phyloP scores from a whole-genome alignment of 2,888 invertebrate genomes.

The Acleris sparsana region DNA sequence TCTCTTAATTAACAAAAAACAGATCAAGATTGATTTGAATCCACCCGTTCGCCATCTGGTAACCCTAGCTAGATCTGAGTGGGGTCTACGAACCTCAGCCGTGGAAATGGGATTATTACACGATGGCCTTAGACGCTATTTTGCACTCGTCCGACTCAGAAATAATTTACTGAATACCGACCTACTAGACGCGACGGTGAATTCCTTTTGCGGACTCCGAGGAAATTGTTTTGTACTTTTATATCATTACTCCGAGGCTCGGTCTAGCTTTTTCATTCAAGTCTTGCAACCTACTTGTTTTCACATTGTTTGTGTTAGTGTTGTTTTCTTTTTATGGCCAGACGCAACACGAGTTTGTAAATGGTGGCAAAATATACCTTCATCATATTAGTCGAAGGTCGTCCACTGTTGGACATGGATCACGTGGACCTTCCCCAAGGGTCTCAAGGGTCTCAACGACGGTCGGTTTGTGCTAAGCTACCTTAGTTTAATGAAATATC shows the following conservation, averaged over 20 bases:
- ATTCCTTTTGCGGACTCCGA: slow-evolving; percentile 30
- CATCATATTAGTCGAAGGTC: background rate
- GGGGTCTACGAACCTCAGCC: slow-evolving; percentile 48
- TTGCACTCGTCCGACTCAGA: slow-evolving; percentile 62
- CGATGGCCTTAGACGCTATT: slow-evolving; percentile 68
- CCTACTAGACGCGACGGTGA: slow-evolving; percentile 15
- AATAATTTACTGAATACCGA: slow-evolving; percentile 46
- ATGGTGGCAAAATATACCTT: slow-evolving; percentile 6
- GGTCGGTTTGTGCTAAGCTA: too few relatives aligned
- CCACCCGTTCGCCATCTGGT: slow-evolving; percentile 20
- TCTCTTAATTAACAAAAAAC: slow-evolving; percentile 20
- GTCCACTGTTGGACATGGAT: too few relatives aligned
- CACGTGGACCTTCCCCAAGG: too few relatives aligned
- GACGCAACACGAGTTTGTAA: background rate
- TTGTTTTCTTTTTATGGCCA: background rate
- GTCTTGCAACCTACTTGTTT: background rate
- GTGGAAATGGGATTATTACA: slow-evolving; percentile 78
- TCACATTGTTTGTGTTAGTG: slow-evolving; percentile 2
- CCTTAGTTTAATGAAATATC: slow-evolving; percentile 5
- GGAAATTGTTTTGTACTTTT: slow-evolving; percentile 21
- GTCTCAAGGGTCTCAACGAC: too few relatives aligned
- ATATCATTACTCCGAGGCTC: slow-evolving; percentile 5
- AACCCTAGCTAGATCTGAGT: slow-evolving; percentile 37
- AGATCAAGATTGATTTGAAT: slow-evolving; percentile 23
- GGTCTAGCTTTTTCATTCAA: slow-evolving; percentile 22